Evolutionary conservation across 2,888 invertebrate species (phyloP), one percentile per base, ranked within the genome.

Genomic region (Gryllus longicercus): DNA sequence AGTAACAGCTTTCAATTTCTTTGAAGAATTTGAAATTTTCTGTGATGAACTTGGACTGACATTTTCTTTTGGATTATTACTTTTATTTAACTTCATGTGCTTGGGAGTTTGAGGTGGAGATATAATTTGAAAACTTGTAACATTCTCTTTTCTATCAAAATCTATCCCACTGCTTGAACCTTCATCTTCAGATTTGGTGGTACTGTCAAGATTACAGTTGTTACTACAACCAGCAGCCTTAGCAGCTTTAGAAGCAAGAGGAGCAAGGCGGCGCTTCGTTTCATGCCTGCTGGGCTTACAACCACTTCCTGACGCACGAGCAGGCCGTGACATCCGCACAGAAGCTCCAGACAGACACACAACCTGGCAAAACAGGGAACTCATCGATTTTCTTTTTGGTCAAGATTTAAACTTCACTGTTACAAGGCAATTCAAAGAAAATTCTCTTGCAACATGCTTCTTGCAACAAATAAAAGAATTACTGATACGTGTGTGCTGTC

Each of bases 111-210:
- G 80, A 18, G 79, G 74, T n/a, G 51, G 25, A 50, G 79, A 76
- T 21, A 77, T 50, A 25, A 51, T 49, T 49, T 74, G 77, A 18
- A 80, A 79, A 50, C 74, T 77, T 16, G 81, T 78, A 21, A 82
- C 11, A 63, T 82, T 82, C 38, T 82, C 82, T 51, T 82, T 82
- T 14, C 82, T 77, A 25, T 82, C 82, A 49, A 79, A 81, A 75
- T 77, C 77, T 38, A 25, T 74, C n/a, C 50, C 75, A 63, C 14
- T n/a, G n/a, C 16, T 14, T 5, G 63, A 38, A 38, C 38, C 63
- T 63, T 63, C 63, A 63, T 63, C 63, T 63, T 63, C 63, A 63
- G 63, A 18, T 63, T 63, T 63, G n/a, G 4, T 63, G 63, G 63
- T 63, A n/a, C 63, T 18, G n/a, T 63, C 63, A 63, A 63, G 63